Conservation (phyloP, 2,888 invertebrate genomes). For the Acanthopleura granulata region DNA sequence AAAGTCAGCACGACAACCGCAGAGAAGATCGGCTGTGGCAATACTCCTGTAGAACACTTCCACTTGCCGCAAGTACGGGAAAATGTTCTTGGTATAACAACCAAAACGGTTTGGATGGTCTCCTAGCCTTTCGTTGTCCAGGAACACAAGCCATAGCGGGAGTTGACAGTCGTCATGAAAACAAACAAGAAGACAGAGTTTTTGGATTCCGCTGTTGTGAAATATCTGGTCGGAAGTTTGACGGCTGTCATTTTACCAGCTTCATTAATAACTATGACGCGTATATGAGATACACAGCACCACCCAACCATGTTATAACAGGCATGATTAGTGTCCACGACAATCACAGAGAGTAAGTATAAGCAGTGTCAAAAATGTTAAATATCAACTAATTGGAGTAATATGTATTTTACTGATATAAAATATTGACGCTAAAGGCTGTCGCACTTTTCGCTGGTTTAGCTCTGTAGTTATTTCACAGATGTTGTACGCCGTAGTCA, state of each 20-base stretch:
- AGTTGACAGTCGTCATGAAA: background rate
- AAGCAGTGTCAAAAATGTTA: too few relatives aligned
- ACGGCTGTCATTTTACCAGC: background rate
- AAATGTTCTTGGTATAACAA: background rate
- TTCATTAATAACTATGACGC: background rate
- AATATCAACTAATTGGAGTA: too few relatives aligned
- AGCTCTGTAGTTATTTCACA: too few relatives aligned
- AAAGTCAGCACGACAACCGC: background rate
- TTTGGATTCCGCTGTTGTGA: conserved; percentile 8
- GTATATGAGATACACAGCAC: background rate
- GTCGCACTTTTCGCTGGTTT: too few relatives aligned
- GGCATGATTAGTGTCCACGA: background rate
- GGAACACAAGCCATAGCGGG: background rate
- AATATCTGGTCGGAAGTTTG: background rate
- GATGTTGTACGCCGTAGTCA: too few relatives aligned
- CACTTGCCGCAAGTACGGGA: background rate
- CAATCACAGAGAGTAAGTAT: conserved; percentile 11
- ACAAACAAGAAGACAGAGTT: background rate
- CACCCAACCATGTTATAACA: background rate
- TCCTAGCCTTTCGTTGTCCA: background rate
- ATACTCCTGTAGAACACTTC: background rate
- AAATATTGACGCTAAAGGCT: too few relatives aligned
- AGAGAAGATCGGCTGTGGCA: background rate
- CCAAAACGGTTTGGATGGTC: background rate
- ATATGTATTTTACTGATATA: too few relatives aligned